Evolutionary conservation across 2,888 invertebrate genomes (phyloP).

Genomic region (Cancer borealis): DNA sequence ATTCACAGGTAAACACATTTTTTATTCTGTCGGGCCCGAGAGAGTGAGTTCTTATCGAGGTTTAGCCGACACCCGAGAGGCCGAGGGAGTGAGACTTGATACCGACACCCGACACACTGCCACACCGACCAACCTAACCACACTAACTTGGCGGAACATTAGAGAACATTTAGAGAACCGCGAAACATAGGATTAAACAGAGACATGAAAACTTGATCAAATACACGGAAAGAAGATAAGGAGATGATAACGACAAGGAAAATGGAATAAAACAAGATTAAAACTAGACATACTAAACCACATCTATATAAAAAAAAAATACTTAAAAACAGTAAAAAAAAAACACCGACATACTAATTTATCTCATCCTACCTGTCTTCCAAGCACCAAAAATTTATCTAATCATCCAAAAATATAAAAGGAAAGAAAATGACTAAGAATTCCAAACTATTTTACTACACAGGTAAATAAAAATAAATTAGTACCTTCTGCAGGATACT

Average conservation of each 20-base stretch:
- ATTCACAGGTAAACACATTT: background rate
- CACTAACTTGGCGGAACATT: background rate
- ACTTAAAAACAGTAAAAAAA: background rate
- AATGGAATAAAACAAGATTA: background rate
- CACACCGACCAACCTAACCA: background rate
- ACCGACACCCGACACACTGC: constrained; percentile 22
- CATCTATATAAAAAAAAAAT: background rate
- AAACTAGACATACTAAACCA: no score
- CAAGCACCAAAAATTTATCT: background rate
- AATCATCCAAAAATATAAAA: background rate
- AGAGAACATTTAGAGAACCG: background rate
- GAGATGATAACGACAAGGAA: background rate
- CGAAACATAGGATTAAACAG: background rate
- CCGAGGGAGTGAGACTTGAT: constrained; percentile 2
- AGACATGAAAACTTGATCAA: background rate
- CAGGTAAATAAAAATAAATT: background rate
- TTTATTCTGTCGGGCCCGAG: background rate
- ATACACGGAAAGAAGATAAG: background rate
- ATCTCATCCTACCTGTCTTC: background rate
- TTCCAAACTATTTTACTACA: background rate
- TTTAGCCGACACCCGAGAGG: background rate
- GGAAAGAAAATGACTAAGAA: background rate
- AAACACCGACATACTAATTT: background rate
- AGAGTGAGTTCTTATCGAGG: background rate
- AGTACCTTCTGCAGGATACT: background rate